Conservation (phyloP, 2,797 vertebrate species). For the Crax fasciolata region DNA sequence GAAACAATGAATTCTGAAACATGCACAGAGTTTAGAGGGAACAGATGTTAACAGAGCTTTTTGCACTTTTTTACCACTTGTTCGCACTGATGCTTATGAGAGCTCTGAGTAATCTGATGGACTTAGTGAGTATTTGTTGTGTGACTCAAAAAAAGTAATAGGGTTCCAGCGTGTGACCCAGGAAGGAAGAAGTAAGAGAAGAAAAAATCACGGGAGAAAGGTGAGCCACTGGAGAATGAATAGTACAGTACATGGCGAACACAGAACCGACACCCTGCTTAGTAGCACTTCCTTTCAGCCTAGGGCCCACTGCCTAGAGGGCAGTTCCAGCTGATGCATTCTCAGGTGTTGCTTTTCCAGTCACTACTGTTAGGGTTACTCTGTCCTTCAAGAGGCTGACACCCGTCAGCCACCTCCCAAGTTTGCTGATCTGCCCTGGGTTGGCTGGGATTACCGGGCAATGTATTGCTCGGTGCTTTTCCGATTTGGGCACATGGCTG, state of each 20-base stretch:
- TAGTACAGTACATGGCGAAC: not conserved
- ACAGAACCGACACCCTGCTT: not conserved
- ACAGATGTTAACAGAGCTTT: not conserved
- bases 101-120: not conserved
- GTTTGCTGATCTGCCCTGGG: accelerated
- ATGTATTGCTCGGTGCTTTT: not conserved
- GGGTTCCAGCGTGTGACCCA: not conserved
- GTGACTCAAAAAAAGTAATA: not conserved
- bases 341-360: not conserved
- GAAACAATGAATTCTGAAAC: not conserved
- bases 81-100: not conserved
- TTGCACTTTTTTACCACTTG: not conserved
- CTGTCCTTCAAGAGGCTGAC: not conserved
- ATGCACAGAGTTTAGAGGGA: not conserved
- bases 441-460: not conserved
- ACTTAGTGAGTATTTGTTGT: not conserved
- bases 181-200: not conserved
- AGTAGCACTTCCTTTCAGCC: constrained; percentile 1
- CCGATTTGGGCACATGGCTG: not conserved
- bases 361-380: not conserved
- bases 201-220: not conserved
- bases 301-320: not conserved
- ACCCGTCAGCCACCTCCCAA: not conserved
- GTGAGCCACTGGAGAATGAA: not conserved
- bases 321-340: not conserved